Conservation (phyloP, 2,113 vertebrate genomes). For the Ranitomeya imitator region DNA sequence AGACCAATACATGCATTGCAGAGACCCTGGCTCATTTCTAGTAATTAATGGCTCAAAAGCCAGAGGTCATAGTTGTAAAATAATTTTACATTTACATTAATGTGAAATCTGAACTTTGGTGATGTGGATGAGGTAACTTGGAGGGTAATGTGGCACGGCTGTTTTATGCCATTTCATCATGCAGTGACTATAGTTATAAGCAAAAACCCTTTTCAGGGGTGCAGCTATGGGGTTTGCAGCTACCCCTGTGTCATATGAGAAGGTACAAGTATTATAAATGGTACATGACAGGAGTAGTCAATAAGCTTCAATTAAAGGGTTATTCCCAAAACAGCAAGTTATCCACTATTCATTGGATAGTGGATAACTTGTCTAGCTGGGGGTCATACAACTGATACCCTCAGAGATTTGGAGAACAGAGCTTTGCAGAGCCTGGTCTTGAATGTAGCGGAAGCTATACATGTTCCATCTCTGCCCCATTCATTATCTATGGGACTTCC, state of each 20-base stretch:
- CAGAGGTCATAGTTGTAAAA: conserved; percentile 41
- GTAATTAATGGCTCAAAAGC: conserved; percentile 36
- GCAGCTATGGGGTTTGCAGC: neutral
- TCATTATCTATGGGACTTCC: too few species aligned
- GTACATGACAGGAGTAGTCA: too few species aligned
- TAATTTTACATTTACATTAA: conserved; percentile 41
- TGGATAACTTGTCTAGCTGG: too few species aligned
- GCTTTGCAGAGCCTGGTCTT: too few species aligned
- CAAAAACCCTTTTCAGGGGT: neutral
- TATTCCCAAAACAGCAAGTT: too few species aligned
- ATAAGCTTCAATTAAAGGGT: too few species aligned
- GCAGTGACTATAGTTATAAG: neutral
- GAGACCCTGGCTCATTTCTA: conserved; percentile 13
- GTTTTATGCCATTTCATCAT: conserved; percentile 3
- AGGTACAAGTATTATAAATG: too few species aligned
- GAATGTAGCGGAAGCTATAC: too few species aligned
- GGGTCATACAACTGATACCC: too few species aligned
- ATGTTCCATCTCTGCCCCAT: too few species aligned
- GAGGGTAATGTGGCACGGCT: conserved; percentile 58
- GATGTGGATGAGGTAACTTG: conserved; percentile 28
- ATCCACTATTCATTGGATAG: too few species aligned
- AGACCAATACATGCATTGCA: conserved; percentile 49
- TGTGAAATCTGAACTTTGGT: conserved; percentile 33
- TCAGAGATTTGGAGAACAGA: too few species aligned
- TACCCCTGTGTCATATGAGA: neutral